Evolutionary conservation across 2,797 vertebrate genomes (phyloP).

Genomic region (Molossus alvarezi): DNA sequence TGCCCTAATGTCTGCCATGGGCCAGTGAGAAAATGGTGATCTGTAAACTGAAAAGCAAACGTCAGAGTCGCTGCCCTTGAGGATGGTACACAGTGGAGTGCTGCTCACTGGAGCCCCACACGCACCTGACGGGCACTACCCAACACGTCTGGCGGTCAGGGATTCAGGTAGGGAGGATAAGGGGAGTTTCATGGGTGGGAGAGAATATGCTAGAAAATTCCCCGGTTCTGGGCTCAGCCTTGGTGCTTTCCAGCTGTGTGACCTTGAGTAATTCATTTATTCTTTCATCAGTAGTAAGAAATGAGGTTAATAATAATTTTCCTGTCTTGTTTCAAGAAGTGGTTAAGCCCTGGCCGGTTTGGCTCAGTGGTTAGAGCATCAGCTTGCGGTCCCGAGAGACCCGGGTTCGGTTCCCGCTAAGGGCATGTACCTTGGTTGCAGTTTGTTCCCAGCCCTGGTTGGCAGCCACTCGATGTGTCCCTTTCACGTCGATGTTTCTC

Average conservation of each 20-base stretch:
- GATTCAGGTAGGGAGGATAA: background rate
- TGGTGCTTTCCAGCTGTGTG: background rate
- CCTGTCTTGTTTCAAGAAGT: background rate
- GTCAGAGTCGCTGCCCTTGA: background rate
- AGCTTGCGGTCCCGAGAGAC: too few relatives aligned
- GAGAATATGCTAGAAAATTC: background rate
- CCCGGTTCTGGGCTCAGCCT: background rate
- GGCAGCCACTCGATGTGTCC: too few relatives aligned
- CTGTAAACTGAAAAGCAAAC: background rate
- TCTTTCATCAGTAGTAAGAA: slow-evolving; percentile 37
- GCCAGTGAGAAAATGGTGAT: background rate
- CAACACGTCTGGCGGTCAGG: background rate
- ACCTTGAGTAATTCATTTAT: background rate
- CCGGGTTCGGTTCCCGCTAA: too few relatives aligned
- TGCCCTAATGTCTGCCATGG: background rate
- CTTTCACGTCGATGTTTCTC: too few relatives aligned
- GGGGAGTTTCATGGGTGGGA: background rate
- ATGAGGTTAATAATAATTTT: background rate
- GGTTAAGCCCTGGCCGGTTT: too few relatives aligned
- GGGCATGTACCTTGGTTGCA: too few relatives aligned
- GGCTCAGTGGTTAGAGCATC: too few relatives aligned
- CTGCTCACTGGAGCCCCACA: background rate
- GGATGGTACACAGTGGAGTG: background rate
- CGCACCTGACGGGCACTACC: background rate
- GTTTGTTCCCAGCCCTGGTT: too few relatives aligned